phyloP scores from a whole-genome alignment of 2,888 invertebrate genomes.

The Eristalis intricaria region DNA sequence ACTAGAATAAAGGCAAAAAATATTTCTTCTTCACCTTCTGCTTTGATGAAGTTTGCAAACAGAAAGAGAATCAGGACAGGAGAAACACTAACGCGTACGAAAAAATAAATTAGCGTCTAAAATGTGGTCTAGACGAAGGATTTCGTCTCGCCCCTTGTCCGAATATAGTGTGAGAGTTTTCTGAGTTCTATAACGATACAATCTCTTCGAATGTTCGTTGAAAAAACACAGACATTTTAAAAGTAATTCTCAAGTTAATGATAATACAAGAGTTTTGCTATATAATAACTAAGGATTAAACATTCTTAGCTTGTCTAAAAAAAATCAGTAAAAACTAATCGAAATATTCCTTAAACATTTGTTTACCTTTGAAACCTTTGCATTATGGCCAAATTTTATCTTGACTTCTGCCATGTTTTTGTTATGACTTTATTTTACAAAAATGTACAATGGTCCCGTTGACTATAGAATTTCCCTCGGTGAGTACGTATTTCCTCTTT shows the following conservation, averaged over 20 bases:
- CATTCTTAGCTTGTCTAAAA: too few species aligned
- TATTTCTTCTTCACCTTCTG: slow-evolving; percentile 37
- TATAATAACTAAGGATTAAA: neutral
- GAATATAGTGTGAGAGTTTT: slow-evolving; percentile 59
- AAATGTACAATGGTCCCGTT: too few species aligned
- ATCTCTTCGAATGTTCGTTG: slow-evolving; percentile 39
- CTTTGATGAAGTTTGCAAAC: slow-evolving; percentile 23
- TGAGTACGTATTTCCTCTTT: too few species aligned
- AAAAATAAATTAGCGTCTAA: slow-evolving; percentile 57
- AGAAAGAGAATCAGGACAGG: neutral
- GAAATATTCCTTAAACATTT: too few species aligned
- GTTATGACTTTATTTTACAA: too few species aligned
- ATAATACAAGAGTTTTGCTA: neutral
- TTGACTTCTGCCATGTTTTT: too few species aligned
- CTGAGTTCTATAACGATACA: slow-evolving; percentile 13
- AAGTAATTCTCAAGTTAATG: neutral
- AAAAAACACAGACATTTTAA: neutral
- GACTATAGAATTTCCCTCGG: too few species aligned
- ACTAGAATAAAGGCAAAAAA: slow-evolving; percentile 26
- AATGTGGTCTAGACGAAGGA: slow-evolving; percentile 64
- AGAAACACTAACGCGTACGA: slow-evolving; percentile 34
- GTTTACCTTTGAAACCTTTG: neutral
- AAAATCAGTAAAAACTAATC: too few species aligned
- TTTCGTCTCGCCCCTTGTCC: slow-evolving; percentile 43
- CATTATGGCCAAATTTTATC: too few species aligned